phyloP scores from a whole-genome alignment of 1,140 invertebrate species.

The Rhopalosiphum padi region DNA sequence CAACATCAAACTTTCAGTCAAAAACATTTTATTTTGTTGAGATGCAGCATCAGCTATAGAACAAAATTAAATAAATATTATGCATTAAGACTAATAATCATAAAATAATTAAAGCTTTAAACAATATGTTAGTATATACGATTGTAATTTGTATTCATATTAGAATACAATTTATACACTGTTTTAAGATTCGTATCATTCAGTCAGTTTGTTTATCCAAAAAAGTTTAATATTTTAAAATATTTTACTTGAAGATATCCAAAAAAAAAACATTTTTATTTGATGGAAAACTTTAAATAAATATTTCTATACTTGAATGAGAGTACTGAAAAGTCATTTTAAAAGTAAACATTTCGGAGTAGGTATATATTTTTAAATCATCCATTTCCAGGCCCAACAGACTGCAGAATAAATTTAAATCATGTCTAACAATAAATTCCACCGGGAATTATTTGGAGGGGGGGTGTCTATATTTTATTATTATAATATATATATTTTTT shows the following conservation, averaged over 20 bases:
- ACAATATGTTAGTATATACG: background rate
- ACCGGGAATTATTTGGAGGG: constrained; percentile 21
- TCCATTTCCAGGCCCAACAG: background rate
- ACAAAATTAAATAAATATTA: constrained; percentile 28
- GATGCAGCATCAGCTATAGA: constrained; percentile 80
- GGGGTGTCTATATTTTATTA: background rate
- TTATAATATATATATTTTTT: constrained; percentile 1
- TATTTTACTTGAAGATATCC: background rate
- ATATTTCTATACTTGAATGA: background rate
- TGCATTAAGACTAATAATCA: background rate
- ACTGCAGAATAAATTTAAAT: constrained; percentile 39
- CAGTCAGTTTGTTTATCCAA: background rate
- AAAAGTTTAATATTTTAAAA: background rate
- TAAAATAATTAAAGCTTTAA: background rate
- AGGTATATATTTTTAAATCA: constrained; percentile 33
- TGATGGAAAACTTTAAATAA: background rate
- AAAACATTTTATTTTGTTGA: constrained; percentile 79
- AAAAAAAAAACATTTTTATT: background rate
- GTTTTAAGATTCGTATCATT: background rate
- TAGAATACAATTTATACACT: background rate
- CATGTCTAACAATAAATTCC: constrained; percentile 34
- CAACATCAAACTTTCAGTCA: constrained; percentile 83
- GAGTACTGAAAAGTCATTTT: constrained; percentile 4
- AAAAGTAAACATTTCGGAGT: background rate
- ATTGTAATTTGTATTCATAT: background rate